A percentile compares a stretch with the other conserved stretches of the same genome.
Conservation (phyloP, 2,888 invertebrate species). For the Chrysina gloriosa region DNA sequence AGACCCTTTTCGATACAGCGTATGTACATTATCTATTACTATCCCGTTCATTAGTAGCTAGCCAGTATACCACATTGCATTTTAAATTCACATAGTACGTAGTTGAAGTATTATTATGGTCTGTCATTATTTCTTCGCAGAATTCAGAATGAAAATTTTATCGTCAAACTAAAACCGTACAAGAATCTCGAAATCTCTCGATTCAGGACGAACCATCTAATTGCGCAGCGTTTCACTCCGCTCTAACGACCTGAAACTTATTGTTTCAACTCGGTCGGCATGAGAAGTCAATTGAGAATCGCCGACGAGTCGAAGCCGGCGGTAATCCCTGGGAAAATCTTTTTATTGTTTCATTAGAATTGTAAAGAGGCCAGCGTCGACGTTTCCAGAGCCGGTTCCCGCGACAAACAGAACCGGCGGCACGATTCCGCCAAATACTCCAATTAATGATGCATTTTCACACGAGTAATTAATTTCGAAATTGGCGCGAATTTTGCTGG, state of each 20-base stretch:
- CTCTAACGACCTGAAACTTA: slow-evolving; percentile 34
- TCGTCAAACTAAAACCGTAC: not conserved
- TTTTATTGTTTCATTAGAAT: slow-evolving; percentile 38
- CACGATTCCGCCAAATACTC: slow-evolving; percentile 18
- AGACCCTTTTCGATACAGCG: no score
- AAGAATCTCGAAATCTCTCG: slow-evolving; percentile 1
- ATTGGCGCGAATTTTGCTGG: slow-evolving; percentile 7
- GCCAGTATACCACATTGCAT: no score
- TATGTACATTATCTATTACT: no score
- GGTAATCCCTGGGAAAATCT: slow-evolving; percentile 37
- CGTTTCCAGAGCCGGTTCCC: slow-evolving; percentile 23
- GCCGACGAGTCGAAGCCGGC: slow-evolving; percentile 25
- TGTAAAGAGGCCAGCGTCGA: slow-evolving; percentile 30
- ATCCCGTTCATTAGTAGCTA: no score
- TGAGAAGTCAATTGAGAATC: slow-evolving; percentile 36
- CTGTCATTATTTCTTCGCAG: not conserved
- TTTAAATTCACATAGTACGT: no score
- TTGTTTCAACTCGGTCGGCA: slow-evolving; percentile 27
- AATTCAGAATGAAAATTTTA: not conserved
- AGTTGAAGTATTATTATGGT: not conserved
- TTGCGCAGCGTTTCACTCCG: slow-evolving; percentile 22
- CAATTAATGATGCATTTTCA: slow-evolving; percentile 36
- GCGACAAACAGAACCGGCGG: slow-evolving; percentile 16
- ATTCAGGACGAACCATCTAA: not conserved
- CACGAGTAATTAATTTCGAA: slow-evolving; percentile 34